phyloP scores from a whole-genome alignment of 2,797 vertebrate species.

The Aeoliscus strigatus region DNA sequence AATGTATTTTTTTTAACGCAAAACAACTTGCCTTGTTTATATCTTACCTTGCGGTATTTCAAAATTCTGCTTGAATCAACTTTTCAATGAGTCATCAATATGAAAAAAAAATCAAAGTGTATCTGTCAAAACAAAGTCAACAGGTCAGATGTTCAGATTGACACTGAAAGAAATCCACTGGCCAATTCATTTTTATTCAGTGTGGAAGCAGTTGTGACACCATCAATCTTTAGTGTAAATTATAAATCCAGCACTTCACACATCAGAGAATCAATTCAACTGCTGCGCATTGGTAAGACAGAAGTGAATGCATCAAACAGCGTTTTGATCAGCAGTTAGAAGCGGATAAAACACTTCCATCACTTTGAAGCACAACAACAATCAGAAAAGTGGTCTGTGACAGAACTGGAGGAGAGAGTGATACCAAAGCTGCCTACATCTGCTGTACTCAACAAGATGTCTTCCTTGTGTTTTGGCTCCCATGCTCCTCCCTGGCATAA shows the following conservation, averaged over 20 bases:
- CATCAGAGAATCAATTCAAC: slow-evolving; percentile 35
- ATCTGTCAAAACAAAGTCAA: no score
- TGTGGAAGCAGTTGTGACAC: slow-evolving; percentile 27
- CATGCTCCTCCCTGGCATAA: slow-evolving; percentile 56
- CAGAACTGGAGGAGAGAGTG: slow-evolving; percentile 17
- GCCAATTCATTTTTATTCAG: slow-evolving; percentile 27
- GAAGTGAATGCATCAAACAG: slow-evolving; percentile 20
- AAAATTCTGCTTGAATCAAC: no score
- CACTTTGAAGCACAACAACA: slow-evolving; percentile 17
- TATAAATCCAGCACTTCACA: slow-evolving; percentile 29
- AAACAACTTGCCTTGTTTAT: not conserved
- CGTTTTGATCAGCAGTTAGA: slow-evolving; percentile 53
- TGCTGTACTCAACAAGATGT: slow-evolving; percentile 18
- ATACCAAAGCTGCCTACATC: slow-evolving; percentile 5
- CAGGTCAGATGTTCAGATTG: not conserved
- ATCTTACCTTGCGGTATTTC: no score
- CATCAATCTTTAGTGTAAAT: slow-evolving; percentile 11
- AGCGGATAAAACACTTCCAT: slow-evolving; percentile 40
- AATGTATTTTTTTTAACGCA: no score
- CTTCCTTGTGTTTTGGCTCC: slow-evolving; percentile 28
- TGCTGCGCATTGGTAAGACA: slow-evolving; percentile 24
- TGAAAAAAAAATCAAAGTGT: no score
- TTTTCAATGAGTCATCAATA: no score
- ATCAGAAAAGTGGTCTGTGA: slow-evolving; percentile 21
- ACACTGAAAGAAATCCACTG: not conserved